These are phyloP conservation scores for Polyergus mexicanus DNA, from an alignment of 1,140 invertebrate genomes.

Conservation along the genomic window DNA sequence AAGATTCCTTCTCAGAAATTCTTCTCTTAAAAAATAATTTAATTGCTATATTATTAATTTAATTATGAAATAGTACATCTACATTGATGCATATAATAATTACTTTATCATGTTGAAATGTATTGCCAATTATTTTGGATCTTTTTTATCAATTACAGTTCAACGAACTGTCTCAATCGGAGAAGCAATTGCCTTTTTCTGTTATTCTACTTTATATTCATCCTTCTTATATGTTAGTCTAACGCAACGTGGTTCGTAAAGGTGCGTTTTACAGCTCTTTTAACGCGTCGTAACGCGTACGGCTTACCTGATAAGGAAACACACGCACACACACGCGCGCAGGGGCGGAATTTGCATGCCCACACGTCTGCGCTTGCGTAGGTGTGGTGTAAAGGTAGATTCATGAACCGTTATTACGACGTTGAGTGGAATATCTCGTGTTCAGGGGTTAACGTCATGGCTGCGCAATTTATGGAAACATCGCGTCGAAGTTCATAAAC, in stretches of 20 bases:
- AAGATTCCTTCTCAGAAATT: not conserved
- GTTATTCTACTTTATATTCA: not conserved
- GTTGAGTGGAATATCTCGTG: slow-evolving; percentile 45
- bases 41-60: not conserved
- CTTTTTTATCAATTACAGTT: not conserved
- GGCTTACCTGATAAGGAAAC: slow-evolving; percentile 50
- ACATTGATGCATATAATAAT: not conserved
- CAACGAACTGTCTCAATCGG: not conserved
- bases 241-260: not conserved
- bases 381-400: slow-evolving; percentile 63
- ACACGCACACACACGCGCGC: slow-evolving; percentile 13
- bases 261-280: slow-evolving; percentile 41
- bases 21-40: not conserved
- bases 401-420: slow-evolving; percentile 47
- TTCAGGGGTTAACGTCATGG: slow-evolving; percentile 26
- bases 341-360: slow-evolving; percentile 66
- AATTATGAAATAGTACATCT: not conserved
- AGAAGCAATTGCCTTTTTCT: not conserved
- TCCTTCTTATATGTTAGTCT: not conserved
- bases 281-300: slow-evolving; percentile 9
- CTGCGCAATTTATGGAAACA: slow-evolving; percentile 48
- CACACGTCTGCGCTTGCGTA: slow-evolving; percentile 54
- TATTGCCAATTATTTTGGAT: not conserved
- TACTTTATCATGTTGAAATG: not conserved
- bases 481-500: slow-evolving; percentile 49